Evolutionary conservation across 2,888 invertebrate species (phyloP), one percentile per base, ranked within the genome.

Genomic region (Osedax frankpressi): DNA sequence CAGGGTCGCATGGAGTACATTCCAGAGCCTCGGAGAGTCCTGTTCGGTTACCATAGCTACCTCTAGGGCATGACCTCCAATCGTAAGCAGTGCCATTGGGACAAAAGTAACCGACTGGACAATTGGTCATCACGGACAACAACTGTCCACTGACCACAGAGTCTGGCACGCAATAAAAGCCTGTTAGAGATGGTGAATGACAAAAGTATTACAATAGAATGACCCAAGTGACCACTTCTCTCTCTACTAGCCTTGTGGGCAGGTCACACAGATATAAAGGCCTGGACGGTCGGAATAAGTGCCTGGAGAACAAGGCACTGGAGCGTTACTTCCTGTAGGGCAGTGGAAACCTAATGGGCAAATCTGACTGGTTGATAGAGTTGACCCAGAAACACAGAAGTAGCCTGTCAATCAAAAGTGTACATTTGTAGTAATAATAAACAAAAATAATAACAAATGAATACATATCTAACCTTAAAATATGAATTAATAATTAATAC

Each of bases 101-200:
- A 77, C 83, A 83, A 78, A 76, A 83, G 77, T 78, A 82, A 2
- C 83, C 82, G 3, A 77, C 75, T 0, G 82, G 82, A 76, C 82
- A 82, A 0, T 75, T 71, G 0, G 74, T 76, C 71, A 76, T 79
- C n/a, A 80, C 79, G 2, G 81, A 77, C 3, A 76, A 73, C 2
- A 79, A 29, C 70, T 78, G 77, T 27, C 82, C 82, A 3, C 78
- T 77, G 0, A 78, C 75, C 1, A 80, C 79, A 44, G 79, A 75
- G 25, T 80, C 80, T 26, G 82, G 81, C 3, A 82, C 76, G 77
- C 83, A 83, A 77, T 81, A 83, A 75, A 78, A 82, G 3, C 83
- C 82, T 82, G 63, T 1, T 28, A 70, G n/a, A 14, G 72, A 27
- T 11, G 26, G 70, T 28, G 44, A 44, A 11, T 44, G 44, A n/a